Conservation (phyloP, 2,797 vertebrate genomes). For the Tenualosa thibaudeaui region DNA sequence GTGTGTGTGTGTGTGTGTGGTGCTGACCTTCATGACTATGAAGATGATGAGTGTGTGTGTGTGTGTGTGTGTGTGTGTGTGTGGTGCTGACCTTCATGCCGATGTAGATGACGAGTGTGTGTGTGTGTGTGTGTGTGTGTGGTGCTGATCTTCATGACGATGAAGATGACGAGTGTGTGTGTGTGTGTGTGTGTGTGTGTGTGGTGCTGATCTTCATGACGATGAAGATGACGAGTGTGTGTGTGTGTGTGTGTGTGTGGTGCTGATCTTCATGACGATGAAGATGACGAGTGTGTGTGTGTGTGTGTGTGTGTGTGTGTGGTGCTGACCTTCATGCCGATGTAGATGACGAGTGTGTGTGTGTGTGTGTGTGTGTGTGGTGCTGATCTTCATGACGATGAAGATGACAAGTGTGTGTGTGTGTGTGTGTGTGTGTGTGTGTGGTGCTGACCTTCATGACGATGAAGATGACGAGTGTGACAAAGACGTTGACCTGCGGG, state of each 20-base stretch:
- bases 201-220: background rate
- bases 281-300: conserved; percentile 69
- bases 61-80: no score
- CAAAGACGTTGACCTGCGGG: conserved; percentile 87
- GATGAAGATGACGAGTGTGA: conserved; percentile 92
- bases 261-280: no score
- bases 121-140: no score
- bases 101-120: background rate
- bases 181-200: no score
- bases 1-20: no score
- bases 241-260: no score
- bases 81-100: background rate
- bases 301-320: no score
- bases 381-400: background rate
- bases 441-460: conserved; percentile 86
- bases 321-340: background rate
- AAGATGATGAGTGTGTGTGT: background rate
- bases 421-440: no score
- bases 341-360: background rate
- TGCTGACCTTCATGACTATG: background rate
- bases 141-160: conserved; percentile 8
- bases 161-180: conserved; percentile 78
- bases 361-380: no score
- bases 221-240: background rate
- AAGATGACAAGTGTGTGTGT: background rate